Base-by-base conservation (phyloP, 2,888 invertebrate species). In the Bibio marci region DNA sequence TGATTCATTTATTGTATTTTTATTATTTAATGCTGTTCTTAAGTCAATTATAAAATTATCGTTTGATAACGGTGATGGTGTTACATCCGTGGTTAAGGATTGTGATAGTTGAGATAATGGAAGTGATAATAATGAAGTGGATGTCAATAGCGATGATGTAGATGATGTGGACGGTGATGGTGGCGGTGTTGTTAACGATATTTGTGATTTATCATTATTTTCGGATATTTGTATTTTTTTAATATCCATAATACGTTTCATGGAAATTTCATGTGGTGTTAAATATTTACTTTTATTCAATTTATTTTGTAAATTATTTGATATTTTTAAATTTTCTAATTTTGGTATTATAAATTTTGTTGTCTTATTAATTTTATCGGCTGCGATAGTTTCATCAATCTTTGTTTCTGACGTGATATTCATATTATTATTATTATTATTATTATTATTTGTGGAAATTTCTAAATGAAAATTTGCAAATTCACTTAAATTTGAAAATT, bases 31-130 rank as follows among this genome's bases (percentile, higher is more conserved):
- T 30, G 66, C 66, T 26, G 50, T 47, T 22, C 62, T 59, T 40
- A 69, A 52, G 53, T 66, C 66, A 37, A 68, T 63, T 37, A 53
- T 47, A 45, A 51, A 55, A 39, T 49, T 45, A 3, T 33, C 11
- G 6, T 26, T 18, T 18, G 13, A 3, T 13, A 8, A 14, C 19
- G 12, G 25, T 11, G 22, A 22, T 4, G n/a, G n/a, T n/a, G 22
- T 22, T 22, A 22, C 5, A 8, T 4, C 22, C 4, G 22, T 6
- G 4, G 22, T 4, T 22, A 22, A 22, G 8, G 22, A 22, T 22
- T 22, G 22, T 22, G 22, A 6, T 22, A 6, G 5, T 6, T 6
- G 22, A 22, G 22, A 8, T 22, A 22, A 22, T 6, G 4, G 4
- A 6, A 22, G 8, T 22, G 22, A 22, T 22, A 22, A 6, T 22